Base-by-base conservation (phyloP, 2,888 invertebrate species). In the Amiota communis region DNA sequence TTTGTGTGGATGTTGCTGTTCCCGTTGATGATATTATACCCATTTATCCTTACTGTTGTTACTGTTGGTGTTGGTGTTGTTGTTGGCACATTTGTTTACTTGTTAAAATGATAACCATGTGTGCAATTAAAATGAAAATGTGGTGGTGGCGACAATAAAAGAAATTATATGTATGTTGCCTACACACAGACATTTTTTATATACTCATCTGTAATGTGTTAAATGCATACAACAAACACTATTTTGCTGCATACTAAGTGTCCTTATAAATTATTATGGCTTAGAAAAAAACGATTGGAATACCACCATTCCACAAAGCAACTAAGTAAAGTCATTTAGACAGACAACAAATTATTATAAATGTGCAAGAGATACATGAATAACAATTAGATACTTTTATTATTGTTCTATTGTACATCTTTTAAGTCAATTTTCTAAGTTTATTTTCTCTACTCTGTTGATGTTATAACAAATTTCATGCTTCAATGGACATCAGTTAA, bases 91-190 rank as follows among this genome's bases (percentile, higher is more conserved):
- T 70, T 57, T 72, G 78, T 20, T 20, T 59, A 59, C 59, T 20
- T 84, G 85, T 80, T 85, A 81, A 83, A 83, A 85, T 85, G 84
- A 85, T 85, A 85, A 85, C 85, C 82, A 83, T 85, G 82, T 85
- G 82, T 83, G 85, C 82, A 83, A 83, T 83, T 83, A 83, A 83
- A 85, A 83, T 85, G 84, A 83, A 82, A 83, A 85, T 84, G 84
- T 85, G 6, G 83, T 80, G 76, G 70, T 80, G 75, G 72, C 78
- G 69, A 75, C 79, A 81, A 80, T 76, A 82, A 83, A 81, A 84
- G 82, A 85, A 36, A 36, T 36, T 36, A 59, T 59, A 20, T 59
- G 20, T 59, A 20, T 59, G 20, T 20, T 59, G 59, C 17, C 59
- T 59, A 59, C 59, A 59, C 36, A 36, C 36, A 36, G 36, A 36